Conservation (phyloP, 2,888 invertebrate species). For the Synanthedon andrenaeformis region DNA sequence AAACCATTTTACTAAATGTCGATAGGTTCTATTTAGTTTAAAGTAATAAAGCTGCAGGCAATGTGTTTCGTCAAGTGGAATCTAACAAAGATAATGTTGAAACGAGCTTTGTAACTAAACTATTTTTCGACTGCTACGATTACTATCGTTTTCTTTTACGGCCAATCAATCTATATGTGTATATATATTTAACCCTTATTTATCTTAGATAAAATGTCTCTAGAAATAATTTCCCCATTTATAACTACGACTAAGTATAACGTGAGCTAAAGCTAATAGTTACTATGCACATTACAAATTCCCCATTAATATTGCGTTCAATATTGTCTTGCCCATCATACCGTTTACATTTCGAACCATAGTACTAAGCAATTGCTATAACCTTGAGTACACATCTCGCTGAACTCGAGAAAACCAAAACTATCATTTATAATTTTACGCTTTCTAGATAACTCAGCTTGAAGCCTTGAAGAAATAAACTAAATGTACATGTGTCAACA, state of each 20-base stretch:
- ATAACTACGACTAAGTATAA: no score
- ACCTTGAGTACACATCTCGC: slow-evolving; percentile 20
- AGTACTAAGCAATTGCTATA: slow-evolving; percentile 4
- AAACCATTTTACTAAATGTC: no score
- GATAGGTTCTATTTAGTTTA: no score
- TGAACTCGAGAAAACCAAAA: slow-evolving; percentile 24
- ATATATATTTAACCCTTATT: no score
- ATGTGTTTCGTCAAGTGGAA: slow-evolving; percentile 21
- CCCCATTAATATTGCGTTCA: neutral
- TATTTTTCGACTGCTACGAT: slow-evolving; percentile 8
- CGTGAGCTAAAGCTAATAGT: no score
- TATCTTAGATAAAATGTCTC: no score
- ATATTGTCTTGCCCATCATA: slow-evolving; percentile 3
- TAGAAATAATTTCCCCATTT: no score
- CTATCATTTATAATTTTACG: slow-evolving; percentile 36
- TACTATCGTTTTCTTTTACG: no score
- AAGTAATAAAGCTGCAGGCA: slow-evolving; percentile 4
- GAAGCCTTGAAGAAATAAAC: slow-evolving; percentile 6
- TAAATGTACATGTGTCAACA: neutral
- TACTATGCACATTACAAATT: no score
- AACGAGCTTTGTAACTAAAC: slow-evolving; percentile 3
- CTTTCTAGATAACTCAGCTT: slow-evolving; percentile 32
- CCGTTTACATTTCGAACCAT: slow-evolving; percentile 18
- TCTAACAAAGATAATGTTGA: slow-evolving; percentile 6
- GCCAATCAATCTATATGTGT: no score